Conservation (phyloP, 2,888 invertebrate genomes). For the Polyommatus icarus region DNA sequence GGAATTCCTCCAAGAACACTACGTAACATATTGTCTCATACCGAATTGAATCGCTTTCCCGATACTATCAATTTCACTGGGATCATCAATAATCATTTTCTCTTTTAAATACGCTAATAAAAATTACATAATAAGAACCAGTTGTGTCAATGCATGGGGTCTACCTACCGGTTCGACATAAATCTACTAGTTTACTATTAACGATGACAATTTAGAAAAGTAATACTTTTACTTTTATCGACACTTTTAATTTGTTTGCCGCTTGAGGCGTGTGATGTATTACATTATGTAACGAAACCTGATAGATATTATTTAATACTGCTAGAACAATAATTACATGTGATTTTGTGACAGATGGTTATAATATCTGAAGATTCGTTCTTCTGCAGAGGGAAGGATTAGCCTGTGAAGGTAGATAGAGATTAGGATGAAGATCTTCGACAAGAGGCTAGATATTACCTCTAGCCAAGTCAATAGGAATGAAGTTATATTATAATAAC, state of each 20-base stretch:
- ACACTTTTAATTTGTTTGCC: not conserved
- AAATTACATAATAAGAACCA: constrained; percentile 26
- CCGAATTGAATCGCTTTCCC: not conserved
- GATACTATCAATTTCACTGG: constrained; percentile 2
- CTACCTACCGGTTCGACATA: constrained; percentile 11
- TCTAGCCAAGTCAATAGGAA: too few relatives aligned
- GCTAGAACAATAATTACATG: not conserved
- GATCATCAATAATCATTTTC: constrained; percentile 23
- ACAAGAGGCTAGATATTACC: too few relatives aligned
- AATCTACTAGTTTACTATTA: constrained; percentile 10
- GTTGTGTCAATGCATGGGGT: constrained; percentile 3
- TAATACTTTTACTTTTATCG: constrained; percentile 29
- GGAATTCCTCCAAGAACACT: not conserved
- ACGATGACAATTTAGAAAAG: constrained; percentile 18
- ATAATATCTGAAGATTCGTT: not conserved
- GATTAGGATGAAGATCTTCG: too few relatives aligned
- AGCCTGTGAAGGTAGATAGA: not conserved
- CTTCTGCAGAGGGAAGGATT: not conserved
- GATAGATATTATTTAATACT: not conserved
- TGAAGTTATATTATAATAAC: too few relatives aligned
- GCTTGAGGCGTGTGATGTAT: constrained; percentile 4
- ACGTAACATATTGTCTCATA: not conserved
- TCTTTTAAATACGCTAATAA: constrained; percentile 25
- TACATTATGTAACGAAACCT: not conserved
- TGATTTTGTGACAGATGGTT: not conserved